These are phyloP conservation scores for Mirza zaza DNA, from an alignment of 2,113 vertebrate species.

Conservation along the genomic window DNA sequence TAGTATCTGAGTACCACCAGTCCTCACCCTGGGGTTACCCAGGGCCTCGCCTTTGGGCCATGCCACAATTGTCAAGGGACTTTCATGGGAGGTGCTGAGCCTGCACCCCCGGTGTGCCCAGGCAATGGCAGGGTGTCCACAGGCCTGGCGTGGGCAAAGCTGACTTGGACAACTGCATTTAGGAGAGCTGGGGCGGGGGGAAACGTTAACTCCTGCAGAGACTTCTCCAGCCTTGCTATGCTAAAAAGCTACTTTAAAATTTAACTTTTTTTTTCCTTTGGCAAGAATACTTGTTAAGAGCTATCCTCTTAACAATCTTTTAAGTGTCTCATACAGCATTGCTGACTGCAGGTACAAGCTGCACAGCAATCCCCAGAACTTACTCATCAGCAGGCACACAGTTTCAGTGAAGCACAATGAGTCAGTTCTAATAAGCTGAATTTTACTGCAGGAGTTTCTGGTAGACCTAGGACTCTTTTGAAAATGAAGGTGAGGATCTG, in stretches of 20 bases:
- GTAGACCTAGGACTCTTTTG: neutral
- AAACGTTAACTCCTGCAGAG: no score
- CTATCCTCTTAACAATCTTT: neutral
- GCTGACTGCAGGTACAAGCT: neutral
- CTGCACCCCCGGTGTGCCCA: neutral
- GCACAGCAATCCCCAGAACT: neutral
- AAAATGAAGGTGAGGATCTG: neutral
- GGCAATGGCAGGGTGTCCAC: neutral
- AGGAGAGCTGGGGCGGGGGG: neutral
- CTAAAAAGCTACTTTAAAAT: neutral
- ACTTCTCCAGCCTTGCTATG: neutral
- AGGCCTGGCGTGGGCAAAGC: neutral
- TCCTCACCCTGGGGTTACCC: neutral
- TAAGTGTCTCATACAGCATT: neutral
- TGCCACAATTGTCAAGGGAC: neutral
- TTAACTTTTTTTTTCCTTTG: neutral
- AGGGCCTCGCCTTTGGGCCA: neutral
- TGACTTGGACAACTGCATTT: neutral
- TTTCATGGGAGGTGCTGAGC: no score
- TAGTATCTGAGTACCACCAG: neutral
- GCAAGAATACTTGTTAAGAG: neutral
- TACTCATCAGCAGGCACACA: accelerated
- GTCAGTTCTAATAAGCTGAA: no score
- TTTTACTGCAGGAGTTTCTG: neutral
- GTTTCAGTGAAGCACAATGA: neutral